A percentile compares a stretch with the other conserved stretches of the same genome.
These are phyloP conservation scores for Portevinia maculata DNA, from an alignment of 2,888 invertebrate genomes.

Conservation along the genomic window DNA sequence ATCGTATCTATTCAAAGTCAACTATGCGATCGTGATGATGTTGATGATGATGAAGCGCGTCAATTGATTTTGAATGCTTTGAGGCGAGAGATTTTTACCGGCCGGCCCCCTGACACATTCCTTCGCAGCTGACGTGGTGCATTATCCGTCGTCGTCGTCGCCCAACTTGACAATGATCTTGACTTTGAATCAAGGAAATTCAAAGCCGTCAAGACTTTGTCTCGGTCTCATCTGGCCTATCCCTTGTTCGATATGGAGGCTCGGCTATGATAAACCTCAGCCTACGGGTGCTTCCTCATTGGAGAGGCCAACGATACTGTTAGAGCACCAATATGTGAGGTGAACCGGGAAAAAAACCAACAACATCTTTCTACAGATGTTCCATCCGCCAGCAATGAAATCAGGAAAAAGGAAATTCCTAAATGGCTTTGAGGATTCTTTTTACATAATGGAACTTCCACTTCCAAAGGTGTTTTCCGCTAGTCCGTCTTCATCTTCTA, in stretches of 20 bases:
- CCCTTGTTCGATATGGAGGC: slow-evolving; percentile 16
- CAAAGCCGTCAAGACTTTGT: slow-evolving; percentile 41
- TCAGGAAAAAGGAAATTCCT: slow-evolving; percentile 71
- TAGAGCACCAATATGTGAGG: slow-evolving; percentile 38
- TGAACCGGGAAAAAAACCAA: slow-evolving; percentile 5
- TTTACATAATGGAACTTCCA: slow-evolving; percentile 14
- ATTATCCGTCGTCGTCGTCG: slow-evolving; percentile 15
- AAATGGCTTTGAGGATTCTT: slow-evolving; percentile 51
- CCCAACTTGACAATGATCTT: slow-evolving; percentile 68
- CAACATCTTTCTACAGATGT: slow-evolving; percentile 24
- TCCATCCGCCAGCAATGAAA: slow-evolving; percentile 50
- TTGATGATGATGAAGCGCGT: slow-evolving; percentile 61
- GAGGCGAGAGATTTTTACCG: slow-evolving; percentile 59
- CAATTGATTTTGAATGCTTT: slow-evolving; percentile 70
- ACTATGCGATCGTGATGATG: slow-evolving; percentile 12
- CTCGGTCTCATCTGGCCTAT: slow-evolving; percentile 1
- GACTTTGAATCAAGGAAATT: slow-evolving; percentile 65
- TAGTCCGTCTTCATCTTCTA: slow-evolving; percentile 53
- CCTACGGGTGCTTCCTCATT: slow-evolving; percentile 37
- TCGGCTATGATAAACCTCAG: slow-evolving; percentile 42
- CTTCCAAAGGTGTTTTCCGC: slow-evolving; percentile 46
- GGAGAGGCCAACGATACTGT: slow-evolving; percentile 45
- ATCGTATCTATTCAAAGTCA: slow-evolving; percentile 28
- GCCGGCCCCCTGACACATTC: slow-evolving; percentile 7
- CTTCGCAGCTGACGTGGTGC: neutral